phyloP scores from a whole-genome alignment of 2,888 invertebrate genomes.

The Ellobium chinense region DNA sequence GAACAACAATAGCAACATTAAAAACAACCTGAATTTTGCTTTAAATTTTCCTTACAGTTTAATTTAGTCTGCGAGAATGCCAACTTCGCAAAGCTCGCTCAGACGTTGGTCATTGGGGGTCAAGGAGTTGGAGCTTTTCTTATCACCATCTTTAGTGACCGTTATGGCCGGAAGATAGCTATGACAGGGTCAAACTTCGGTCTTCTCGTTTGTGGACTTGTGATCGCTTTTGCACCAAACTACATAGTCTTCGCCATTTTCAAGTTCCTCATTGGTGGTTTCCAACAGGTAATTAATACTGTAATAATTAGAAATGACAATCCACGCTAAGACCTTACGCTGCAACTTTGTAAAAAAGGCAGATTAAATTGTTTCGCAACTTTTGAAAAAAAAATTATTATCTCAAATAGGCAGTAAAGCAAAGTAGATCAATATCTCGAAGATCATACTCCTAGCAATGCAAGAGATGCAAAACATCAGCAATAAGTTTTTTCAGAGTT shows the following conservation, averaged over 20 bases:
- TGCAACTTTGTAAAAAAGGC: too few relatives aligned
- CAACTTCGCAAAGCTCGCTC: slow-evolving; percentile 64
- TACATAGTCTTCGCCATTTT: slow-evolving; percentile 57
- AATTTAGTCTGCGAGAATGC: slow-evolving; percentile 66
- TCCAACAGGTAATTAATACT: slow-evolving; percentile 62
- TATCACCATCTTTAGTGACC: slow-evolving; percentile 67
- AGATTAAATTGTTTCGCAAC: too few relatives aligned
- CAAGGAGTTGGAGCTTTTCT: slow-evolving; percentile 68
- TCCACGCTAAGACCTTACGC: too few relatives aligned
- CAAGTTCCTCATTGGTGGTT: slow-evolving; percentile 58
- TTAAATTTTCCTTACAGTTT: slow-evolving; percentile 52
- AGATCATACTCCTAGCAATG: too few relatives aligned
- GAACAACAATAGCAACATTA: too few relatives aligned
- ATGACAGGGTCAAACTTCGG: slow-evolving; percentile 51
- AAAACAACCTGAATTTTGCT: too few relatives aligned
- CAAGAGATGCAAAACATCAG: too few relatives aligned
- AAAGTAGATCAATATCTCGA: too few relatives aligned
- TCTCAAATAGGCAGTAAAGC: too few relatives aligned
- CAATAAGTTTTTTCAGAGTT: too few relatives aligned
- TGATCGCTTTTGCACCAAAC: slow-evolving; percentile 50
- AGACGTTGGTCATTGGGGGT: slow-evolving; percentile 66
- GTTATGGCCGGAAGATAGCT: slow-evolving; percentile 60
- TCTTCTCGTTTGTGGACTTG: slow-evolving; percentile 50
- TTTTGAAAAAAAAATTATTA: too few relatives aligned
- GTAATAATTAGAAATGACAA: too few relatives aligned